Base-by-base conservation (phyloP, 2,113 vertebrate species). In the Callorhinus ursinus region DNA sequence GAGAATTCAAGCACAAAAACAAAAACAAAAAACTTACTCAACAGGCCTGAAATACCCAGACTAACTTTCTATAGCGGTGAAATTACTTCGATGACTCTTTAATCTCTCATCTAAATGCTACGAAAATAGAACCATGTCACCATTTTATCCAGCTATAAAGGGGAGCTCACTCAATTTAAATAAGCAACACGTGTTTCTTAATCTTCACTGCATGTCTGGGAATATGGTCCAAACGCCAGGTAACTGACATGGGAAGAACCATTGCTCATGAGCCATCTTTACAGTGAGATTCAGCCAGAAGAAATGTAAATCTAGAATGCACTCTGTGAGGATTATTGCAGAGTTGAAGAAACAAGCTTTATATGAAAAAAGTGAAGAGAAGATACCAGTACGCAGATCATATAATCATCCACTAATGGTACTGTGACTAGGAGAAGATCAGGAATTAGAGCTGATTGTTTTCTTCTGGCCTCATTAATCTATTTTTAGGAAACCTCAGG, bases 11-110 rank as follows among this genome's bases (percentile, higher is more conserved):
- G 59, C 94, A 77, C 26, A 49, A 26, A 49, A 31, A 76, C 72
- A 76, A 76, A 49, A 76, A 46, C 67, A 95, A 87, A 88, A 95
- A 94, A 67, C 26, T 39, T 63, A 67, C 14, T 92, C 79, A 84
- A 53, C 12, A 92, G 92, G 28, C 87, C 51, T 80, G 76, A 87
- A 72, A 88, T 90, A 86, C 22, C 39, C 93, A 88, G 36, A 69
- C 57, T 92, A 69, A 80, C 57, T 94, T 95, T 90, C 90, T 85
- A 88, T 65, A 90, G 71, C 59, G 4, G 53, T 95, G 96, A 96
- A 98, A 96, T 97, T 92, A 87, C 80, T 72, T 88, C 90, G 76
- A 96, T 95, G 79, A 97, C 39, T 67, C 88, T 96, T 96, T 96
- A 97, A 97, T 96, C 88, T 77, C 93, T 95, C 61, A 42, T 84